Evolutionary conservation across 2,113 vertebrate genomes (phyloP), one percentile per base, ranked within the genome.

Genomic region (Petromus typicus): DNA sequence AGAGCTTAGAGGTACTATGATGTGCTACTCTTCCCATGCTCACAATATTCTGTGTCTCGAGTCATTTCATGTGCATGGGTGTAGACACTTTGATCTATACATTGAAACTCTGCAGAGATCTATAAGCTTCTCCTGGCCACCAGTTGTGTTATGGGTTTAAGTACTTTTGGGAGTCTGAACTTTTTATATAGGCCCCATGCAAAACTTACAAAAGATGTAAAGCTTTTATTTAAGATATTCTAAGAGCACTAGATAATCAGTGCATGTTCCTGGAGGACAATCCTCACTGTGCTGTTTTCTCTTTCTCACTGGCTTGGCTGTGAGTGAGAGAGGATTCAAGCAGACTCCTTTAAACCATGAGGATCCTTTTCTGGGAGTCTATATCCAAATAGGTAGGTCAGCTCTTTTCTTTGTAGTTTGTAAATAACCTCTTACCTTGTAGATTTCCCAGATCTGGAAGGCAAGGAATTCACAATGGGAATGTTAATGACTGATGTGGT

Each of bases 321-420:
- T 51, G 14, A 51, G 1, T 51, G 2, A 23, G 76, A 64, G 6
- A 59, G 17, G 5, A 64, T 4, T 23, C 32, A 3, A 69, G 5
- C 8, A 73, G 54, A 22, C 8, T 56, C 30, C 45, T 75, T 25
- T 73, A 66, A 66, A 8, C 5, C 1, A 25, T 17, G 4, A 2
- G 5, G 0, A 16, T 8, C 5, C 20, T 18, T 9, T 23, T 64
- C 23, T 1, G 25, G 7, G 1, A 59, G 10, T 34, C 37, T 57
- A 0, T 82, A 23, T 30, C 5, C 51, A 30, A 90, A 32, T n/a
- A 63, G 13, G 5, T 18, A 56, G 2, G 18, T 57, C 20, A 32
- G 69, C 3, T 27, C 10, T 71, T 82, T 48, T 32, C 16, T 67
- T 78, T 40, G 37, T 86, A 32, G 4, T 54, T 18, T 1, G 6